Percentiles rank a stretch among this genome's conserved stretches.
phyloP scores from a whole-genome alignment of 2,113 vertebrate genomes.

The Brachyhypopomus gauderio region DNA sequence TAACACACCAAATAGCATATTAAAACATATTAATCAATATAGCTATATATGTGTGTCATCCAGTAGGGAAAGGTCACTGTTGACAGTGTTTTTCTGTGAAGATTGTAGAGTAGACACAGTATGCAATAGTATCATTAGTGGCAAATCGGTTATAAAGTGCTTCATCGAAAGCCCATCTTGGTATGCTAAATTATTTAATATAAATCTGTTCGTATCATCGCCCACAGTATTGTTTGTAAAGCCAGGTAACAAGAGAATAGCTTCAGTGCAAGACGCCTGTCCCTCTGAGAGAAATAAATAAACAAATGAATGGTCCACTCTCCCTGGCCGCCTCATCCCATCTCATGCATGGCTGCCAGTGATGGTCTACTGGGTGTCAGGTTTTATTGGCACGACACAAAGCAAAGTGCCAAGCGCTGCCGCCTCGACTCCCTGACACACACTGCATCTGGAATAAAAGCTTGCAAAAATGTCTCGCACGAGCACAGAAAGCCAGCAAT shows the following conservation, averaged over 20 bases:
- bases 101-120: neutral
- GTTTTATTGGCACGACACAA: slow-evolving; percentile 80
- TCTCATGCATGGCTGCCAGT: slow-evolving; percentile 84
- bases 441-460: slow-evolving; percentile 79
- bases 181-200: neutral
- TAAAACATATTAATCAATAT: neutral
- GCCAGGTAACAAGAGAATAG: slow-evolving; percentile 70
- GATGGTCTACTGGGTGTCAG: slow-evolving; percentile 79
- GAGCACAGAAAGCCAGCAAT: slow-evolving; percentile 76
- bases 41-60: neutral
- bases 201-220: slow-evolving; percentile 11
- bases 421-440: slow-evolving; percentile 70
- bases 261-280: slow-evolving; percentile 60
- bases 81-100: neutral
- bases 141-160: slow-evolving; percentile 2
- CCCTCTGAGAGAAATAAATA: slow-evolving; percentile 74
- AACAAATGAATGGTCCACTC: slow-evolving; percentile 77
- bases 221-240: slow-evolving; percentile 52
- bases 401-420: slow-evolving; percentile 73
- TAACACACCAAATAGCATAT: neutral
- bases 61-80: neutral
- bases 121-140: neutral
- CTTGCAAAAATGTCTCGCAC: slow-evolving; percentile 76
- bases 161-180: neutral
- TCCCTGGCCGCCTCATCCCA: slow-evolving; percentile 76